phyloP scores from a whole-genome alignment of 1,140 invertebrate species.

The Andrena cerasifolii region DNA sequence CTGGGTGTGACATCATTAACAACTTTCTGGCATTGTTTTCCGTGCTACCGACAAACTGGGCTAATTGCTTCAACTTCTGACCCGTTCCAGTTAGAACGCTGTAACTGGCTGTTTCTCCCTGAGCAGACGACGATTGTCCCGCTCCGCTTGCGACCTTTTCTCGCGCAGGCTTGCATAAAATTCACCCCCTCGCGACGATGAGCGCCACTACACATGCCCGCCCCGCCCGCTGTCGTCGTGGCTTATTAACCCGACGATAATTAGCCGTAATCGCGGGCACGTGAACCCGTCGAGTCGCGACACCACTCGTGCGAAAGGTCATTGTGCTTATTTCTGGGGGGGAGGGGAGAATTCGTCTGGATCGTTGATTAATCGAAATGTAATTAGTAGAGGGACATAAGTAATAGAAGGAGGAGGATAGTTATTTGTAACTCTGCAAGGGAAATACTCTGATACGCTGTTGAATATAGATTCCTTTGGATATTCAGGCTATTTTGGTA shows the following conservation, averaged over 20 bases:
- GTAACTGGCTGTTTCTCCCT: slow-evolving; percentile 62
- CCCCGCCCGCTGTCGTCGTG: slow-evolving; percentile 49
- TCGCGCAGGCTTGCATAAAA: slow-evolving; percentile 45
- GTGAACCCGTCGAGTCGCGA: slow-evolving; percentile 10
- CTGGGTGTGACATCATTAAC: slow-evolving; percentile 71
- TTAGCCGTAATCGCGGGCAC: slow-evolving; percentile 63
- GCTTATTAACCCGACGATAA: slow-evolving; percentile 65
- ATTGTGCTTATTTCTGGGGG: slow-evolving; percentile 9
- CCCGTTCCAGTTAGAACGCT: slow-evolving; percentile 62
- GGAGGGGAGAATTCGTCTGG: not conserved
- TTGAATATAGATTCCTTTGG: no score
- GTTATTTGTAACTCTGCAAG: no score
- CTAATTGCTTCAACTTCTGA: slow-evolving; percentile 76
- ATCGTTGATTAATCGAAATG: not conserved
- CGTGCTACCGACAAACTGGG: slow-evolving; percentile 72
- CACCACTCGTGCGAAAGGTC: not conserved
- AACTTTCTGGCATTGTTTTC: slow-evolving; percentile 76
- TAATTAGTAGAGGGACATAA: not conserved
- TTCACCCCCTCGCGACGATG: slow-evolving; percentile 22
- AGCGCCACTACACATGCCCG: slow-evolving; percentile 21
- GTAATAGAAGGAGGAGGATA: no score
- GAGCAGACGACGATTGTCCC: slow-evolving; percentile 52
- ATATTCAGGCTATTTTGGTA: no score
- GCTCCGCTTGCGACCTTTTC: slow-evolving; percentile 22
- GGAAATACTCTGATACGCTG: no score